Evolutionary conservation across 2,888 invertebrate species (phyloP), one percentile per base, ranked within the genome.

Genomic region (Marronus borbonicus): DNA sequence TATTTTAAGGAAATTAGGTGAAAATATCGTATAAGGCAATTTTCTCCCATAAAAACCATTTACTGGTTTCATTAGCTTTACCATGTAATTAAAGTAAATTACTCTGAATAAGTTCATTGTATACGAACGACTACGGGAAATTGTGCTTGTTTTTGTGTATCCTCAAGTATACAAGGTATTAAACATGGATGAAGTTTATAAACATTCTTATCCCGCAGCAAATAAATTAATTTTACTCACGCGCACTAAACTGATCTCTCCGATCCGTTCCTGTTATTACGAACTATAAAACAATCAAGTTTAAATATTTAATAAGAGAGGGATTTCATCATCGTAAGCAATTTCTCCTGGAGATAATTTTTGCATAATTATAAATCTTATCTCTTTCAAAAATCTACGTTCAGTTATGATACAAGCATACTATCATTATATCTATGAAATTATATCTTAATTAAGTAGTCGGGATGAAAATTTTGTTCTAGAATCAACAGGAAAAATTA

Each of bases 401-500:
- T 20, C 20, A 14, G 55, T n/a, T 55, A n/a, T 20, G 55, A 8
- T 7, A n/a, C n/a, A 17, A 17, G 17, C n/a, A 1, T 20, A 55
- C 55, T 55, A 55, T 55, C 55, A 31, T 64, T 28, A 64, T 36
- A 64, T 64, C n/a, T 31, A 2, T 1, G 36, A 64, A 36, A 64
- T 64, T 64, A 31, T 31, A 64, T 64, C 64, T 64, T 31, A 64
- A 64, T 64, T 31, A 64, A 64, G 14, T 28, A n/a, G 31, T 12
- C n/a, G 28, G 20, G 24, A 7, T 62, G 20, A 62, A 20, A 12
- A 20, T 64, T 7, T n/a, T 36, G 31, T 14, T 17, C n/a, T n/a
- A 64, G 28, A 64, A 64, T 64, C 64, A 64, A 64, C 64, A 44
- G 44, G 44, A 64, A 36, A 64, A 31, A 31, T 64, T 64, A 64